Percentiles rank a stretch among this genome's conserved stretches.
phyloP scores from a whole-genome alignment of 2,113 vertebrate species.

The Crocuta crocuta region DNA sequence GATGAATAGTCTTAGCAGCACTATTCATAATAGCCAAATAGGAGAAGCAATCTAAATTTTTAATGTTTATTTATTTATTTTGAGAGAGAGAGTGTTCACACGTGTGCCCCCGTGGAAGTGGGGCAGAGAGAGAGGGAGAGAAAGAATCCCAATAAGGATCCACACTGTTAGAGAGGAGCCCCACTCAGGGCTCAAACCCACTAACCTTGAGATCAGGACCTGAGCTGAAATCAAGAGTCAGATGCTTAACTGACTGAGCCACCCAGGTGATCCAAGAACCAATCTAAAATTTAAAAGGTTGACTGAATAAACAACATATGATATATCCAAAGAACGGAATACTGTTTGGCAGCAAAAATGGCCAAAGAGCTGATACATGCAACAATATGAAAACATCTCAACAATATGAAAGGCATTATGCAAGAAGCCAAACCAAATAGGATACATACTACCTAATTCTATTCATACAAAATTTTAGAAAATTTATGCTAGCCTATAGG shows the following conservation, averaged over 20 bases:
- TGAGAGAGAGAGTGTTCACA: too few species aligned
- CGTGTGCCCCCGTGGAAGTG: too few species aligned
- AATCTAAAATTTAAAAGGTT: not conserved
- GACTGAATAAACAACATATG: not conserved
- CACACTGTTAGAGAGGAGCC: too few species aligned
- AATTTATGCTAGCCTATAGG: not conserved
- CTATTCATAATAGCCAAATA: not conserved
- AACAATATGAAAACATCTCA: not conserved
- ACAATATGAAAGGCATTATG: too few species aligned
- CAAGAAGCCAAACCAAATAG: not conserved
- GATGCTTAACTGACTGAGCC: too few species aligned
- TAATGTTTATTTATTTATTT: too few species aligned
- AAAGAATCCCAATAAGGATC: too few species aligned
- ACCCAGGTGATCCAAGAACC: not conserved
- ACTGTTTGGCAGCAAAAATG: not conserved
- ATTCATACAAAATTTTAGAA: not conserved
- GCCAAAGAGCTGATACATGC: not conserved
- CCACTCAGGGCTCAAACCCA: too few species aligned
- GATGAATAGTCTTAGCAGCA: not conserved
- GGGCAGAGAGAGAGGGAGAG: too few species aligned
- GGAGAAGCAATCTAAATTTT: not conserved
- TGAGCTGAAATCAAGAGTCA: too few species aligned
- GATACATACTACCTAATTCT: not conserved
- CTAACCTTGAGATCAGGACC: too few species aligned
- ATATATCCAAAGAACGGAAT: not conserved